Evolutionary conservation across 2,888 invertebrate species (phyloP).

Genomic region (Lasioglossum vierecki): DNA sequence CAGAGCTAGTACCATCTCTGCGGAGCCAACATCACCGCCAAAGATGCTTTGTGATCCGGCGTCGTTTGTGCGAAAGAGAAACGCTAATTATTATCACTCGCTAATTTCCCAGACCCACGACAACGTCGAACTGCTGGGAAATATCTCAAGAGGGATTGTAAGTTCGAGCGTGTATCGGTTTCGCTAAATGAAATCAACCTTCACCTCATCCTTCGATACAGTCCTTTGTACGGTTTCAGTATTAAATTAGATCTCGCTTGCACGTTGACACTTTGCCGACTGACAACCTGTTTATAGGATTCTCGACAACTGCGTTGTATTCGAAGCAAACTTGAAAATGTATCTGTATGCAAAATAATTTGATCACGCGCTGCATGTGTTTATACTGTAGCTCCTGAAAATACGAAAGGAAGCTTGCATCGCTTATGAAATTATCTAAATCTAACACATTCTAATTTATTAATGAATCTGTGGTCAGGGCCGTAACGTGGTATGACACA

Average conservation of each 20-base stretch:
- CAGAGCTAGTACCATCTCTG: conserved; percentile 51
- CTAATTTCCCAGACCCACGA: conserved; percentile 59
- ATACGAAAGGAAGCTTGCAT: background rate
- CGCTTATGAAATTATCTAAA: background rate
- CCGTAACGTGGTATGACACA: no score
- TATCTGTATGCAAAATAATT: background rate
- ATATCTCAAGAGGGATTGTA: conserved; percentile 10
- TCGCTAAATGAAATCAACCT: conserved; percentile 2
- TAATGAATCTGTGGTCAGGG: no score
- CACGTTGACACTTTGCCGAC: background rate
- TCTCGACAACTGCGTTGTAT: background rate
- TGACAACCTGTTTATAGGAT: background rate
- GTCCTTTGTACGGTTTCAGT: background rate
- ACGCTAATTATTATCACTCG: conserved; percentile 72
- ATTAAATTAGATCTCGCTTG: background rate
- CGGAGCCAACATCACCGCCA: conserved; percentile 34
- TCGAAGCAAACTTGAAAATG: background rate
- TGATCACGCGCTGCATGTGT: no score
- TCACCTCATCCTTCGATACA: background rate
- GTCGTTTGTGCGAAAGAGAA: conserved; percentile 62
- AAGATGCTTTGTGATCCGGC: conserved; percentile 63
- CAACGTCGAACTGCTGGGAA: conserved; percentile 40
- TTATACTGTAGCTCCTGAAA: background rate
- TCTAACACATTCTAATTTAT: no score
- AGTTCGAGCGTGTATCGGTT: background rate